Conservation (phyloP, 2,113 vertebrate genomes). For the Centropristis striata region DNA sequence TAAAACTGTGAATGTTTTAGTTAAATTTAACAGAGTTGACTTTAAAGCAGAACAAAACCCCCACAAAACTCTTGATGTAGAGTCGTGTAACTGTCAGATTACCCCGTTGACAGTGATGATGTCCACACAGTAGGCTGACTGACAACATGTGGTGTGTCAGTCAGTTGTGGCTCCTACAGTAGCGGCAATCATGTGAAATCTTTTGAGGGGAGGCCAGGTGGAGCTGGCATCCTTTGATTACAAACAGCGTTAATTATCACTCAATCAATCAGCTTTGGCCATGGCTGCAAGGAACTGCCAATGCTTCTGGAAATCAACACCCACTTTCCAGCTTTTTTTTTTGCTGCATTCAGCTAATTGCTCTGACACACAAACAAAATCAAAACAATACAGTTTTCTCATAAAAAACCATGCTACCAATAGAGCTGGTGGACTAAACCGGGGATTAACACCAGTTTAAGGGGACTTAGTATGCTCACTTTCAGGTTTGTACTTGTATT, state of each 20-base stretch:
- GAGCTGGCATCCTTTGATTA: constrained; percentile 34
- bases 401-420: constrained; percentile 2
- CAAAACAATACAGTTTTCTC: constrained; percentile 14
- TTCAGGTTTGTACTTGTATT: too few species aligned
- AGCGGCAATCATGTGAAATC: constrained; percentile 18
- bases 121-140: background rate
- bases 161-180: constrained; percentile 18
- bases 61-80: background rate
- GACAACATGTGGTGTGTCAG: background rate
- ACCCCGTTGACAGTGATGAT: constrained; percentile 1
- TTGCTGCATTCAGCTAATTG: constrained; percentile 7
- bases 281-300: constrained; percentile 21
- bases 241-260: constrained; percentile 24
- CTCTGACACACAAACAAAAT: constrained; percentile 1
- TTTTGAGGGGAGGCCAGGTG: constrained; percentile 29
- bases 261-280: constrained; percentile 40
- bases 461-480: too few species aligned
- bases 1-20: background rate
- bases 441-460: background rate
- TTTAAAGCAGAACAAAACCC: background rate
- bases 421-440: constrained; percentile 4
- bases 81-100: background rate
- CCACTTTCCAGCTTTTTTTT: constrained; percentile 4
- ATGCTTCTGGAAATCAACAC: constrained; percentile 15
- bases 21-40: background rate